A percentile compares a stretch with the other conserved stretches of the same genome.
Evolutionary conservation across 1,140 invertebrate genomes (phyloP).

Genomic region (Bombyx mandarina): DNA sequence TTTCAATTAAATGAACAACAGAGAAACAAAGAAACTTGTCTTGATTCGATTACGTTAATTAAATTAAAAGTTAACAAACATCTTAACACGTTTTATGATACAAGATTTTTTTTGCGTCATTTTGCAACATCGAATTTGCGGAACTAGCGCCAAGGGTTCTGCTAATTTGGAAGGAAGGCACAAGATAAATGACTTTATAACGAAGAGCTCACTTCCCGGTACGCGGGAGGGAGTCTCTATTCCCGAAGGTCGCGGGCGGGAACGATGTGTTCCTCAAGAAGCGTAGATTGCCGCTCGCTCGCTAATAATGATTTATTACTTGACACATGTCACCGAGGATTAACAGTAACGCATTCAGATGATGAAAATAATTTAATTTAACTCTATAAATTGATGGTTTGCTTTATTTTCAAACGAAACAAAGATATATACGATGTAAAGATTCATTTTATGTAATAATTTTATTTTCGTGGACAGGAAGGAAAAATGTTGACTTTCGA

Average conservation of each 20-base stretch:
- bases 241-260: slow-evolving; percentile 48
- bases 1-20: no score
- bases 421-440: no score
- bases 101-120: no score
- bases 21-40: no score
- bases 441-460: not conserved
- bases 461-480: slow-evolving; percentile 51
- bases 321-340: slow-evolving; percentile 23
- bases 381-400: no score
- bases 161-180: slow-evolving; percentile 13
- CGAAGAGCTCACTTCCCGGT: slow-evolving; percentile 50
- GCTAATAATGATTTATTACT: slow-evolving; percentile 62
- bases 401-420: no score
- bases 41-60: no score
- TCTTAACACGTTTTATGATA: no score
- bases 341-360: slow-evolving; percentile 19
- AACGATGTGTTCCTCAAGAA: slow-evolving; percentile 34
- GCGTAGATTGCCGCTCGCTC: slow-evolving; percentile 40
- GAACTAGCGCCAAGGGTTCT: slow-evolving; percentile 9
- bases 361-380: not conserved
- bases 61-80: no score
- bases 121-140: slow-evolving; percentile 12
- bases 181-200: slow-evolving; percentile 29
- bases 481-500: slow-evolving; percentile 74
- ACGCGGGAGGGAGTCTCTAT: slow-evolving; percentile 29